Percentiles rank a stretch among this genome's conserved stretches.
Conservation (phyloP, 2,888 invertebrate genomes). For the Oegoconia quadripuncta region DNA sequence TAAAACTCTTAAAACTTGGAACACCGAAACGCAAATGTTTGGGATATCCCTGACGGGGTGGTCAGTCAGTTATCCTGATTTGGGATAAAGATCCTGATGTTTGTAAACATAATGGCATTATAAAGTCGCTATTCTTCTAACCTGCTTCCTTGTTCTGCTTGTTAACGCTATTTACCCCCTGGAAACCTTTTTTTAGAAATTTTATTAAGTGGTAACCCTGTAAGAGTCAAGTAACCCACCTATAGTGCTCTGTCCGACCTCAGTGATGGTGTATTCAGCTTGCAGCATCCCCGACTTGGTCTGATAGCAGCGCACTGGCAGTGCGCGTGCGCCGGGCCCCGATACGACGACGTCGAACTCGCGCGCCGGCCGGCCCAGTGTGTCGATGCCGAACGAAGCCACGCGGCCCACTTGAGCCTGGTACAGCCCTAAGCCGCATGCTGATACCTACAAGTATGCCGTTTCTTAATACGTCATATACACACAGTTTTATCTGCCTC, state of each 20-base stretch:
- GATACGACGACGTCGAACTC: conserved; percentile 96
- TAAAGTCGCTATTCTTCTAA: too few relatives aligned
- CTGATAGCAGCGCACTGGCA: conserved; percentile 96
- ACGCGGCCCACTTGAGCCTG: conserved; percentile 90
- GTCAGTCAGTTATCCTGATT: too few relatives aligned
- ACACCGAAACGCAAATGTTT: too few relatives aligned
- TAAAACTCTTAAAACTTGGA: too few relatives aligned
- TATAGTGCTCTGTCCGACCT: conserved; percentile 83
- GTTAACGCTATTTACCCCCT: too few relatives aligned
- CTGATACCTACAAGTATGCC: conserved; percentile 79
- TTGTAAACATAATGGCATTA: too few relatives aligned
- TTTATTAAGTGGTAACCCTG: too few relatives aligned
- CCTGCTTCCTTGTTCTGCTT: too few relatives aligned
- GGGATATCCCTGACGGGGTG: too few relatives aligned
- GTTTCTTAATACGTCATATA: neutral
- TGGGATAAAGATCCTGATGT: too few relatives aligned
- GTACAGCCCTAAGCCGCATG: conserved; percentile 90
- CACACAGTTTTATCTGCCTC: too few relatives aligned
- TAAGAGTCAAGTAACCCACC: conserved; percentile 58
- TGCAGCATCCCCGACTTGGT: conserved; percentile 96
- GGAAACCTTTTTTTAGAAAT: too few relatives aligned
- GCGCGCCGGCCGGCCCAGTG: conserved; percentile 88
- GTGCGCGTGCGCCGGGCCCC: conserved; percentile 87
- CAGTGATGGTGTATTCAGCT: conserved; percentile 94
- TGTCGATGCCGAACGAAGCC: conserved; percentile 93